These are phyloP conservation scores for Epirrhoe tristata DNA, from an alignment of 2,888 invertebrate species.

Conservation along the genomic window DNA sequence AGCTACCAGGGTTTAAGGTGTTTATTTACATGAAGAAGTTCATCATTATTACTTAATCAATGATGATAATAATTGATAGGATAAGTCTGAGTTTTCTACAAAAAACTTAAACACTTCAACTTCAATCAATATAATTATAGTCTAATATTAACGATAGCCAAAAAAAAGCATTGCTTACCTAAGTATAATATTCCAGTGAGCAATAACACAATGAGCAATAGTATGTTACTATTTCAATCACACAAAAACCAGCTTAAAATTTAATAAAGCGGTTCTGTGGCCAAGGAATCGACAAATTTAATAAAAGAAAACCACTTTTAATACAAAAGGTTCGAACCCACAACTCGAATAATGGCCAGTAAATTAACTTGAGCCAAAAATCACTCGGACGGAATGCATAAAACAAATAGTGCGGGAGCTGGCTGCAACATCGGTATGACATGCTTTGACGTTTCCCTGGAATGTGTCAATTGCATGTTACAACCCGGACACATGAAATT, in stretches of 20 bases:
- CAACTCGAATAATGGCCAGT: constrained; percentile 58
- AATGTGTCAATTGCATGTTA: neutral
- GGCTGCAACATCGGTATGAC: constrained; percentile 7
- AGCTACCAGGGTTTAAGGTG: neutral
- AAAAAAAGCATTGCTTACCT: too few species aligned
- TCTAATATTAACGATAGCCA: too few species aligned
- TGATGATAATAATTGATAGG: neutral
- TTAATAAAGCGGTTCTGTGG: constrained; percentile 55
- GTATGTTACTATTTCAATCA: constrained; percentile 2
- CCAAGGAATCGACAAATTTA: constrained; percentile 59
- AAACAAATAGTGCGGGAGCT: constrained; percentile 56
- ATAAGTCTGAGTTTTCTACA: too few species aligned
- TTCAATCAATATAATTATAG: neutral
- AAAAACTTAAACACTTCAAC: too few species aligned
- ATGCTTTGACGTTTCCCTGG: neutral
- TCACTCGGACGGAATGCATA: constrained; percentile 61
- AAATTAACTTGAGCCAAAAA: constrained; percentile 66
- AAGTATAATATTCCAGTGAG: too few species aligned
- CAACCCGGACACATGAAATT: neutral
- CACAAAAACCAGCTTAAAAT: constrained; percentile 42
- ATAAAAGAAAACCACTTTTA: constrained; percentile 65
- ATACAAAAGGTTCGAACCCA: constrained; percentile 54
- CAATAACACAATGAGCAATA: neutral
- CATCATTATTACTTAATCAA: neutral
- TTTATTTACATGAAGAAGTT: neutral